Base-by-base conservation (phyloP, 2,113 vertebrate genomes). In the Speoplatyrhinus poulsoni region DNA sequence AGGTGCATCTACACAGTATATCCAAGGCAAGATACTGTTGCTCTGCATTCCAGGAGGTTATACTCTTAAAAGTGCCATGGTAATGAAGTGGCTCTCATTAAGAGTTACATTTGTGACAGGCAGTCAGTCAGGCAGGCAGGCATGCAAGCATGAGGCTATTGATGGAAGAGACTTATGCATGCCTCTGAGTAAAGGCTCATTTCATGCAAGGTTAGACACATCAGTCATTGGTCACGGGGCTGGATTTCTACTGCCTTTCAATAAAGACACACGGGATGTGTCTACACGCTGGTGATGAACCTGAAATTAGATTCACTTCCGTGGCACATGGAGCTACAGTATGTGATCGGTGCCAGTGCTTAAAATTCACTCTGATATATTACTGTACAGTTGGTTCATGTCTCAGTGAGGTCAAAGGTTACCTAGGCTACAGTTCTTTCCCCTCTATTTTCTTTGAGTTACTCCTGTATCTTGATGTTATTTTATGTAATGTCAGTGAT, bases 141-240 rank as follows among this genome's bases (percentile, higher is more conserved):
- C 75, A 70, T 58, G 64, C 54, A 76, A 70, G 79, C 58, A 67
- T 26, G 26, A 75, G 70, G 26, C 65, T 64, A 71, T 69, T 69
- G 85, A 86, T 76, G 79, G 77, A 61, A 87, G 83, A 75, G 70
- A 33, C 82, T 84, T 75, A 77, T 61, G 61, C 72, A 66, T 74
- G 73, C 75, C 75, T 89, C 48, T 67, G 80, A 86, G 82, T 90
- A 80, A 80, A 87, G 78, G 76, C 89, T 90, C 83, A 89, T 92
- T 92, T 91, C 90, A 90, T 90, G 90, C 92, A 90, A 91, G 89
- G 89, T 90, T 92, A 89, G 85, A 89, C 89, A 90, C 88, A 88
- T 92, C 89, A 89, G 68, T 93, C 90, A 91, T 82, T 79, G 78
- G 83, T 87, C 87, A 82, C 55, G 71, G 77, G 68, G 60, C 71